A percentile compares a stretch with the other conserved stretches of the same genome.
phyloP scores from a whole-genome alignment of 2,113 vertebrate genomes.

The Lamprotornis superbus region DNA sequence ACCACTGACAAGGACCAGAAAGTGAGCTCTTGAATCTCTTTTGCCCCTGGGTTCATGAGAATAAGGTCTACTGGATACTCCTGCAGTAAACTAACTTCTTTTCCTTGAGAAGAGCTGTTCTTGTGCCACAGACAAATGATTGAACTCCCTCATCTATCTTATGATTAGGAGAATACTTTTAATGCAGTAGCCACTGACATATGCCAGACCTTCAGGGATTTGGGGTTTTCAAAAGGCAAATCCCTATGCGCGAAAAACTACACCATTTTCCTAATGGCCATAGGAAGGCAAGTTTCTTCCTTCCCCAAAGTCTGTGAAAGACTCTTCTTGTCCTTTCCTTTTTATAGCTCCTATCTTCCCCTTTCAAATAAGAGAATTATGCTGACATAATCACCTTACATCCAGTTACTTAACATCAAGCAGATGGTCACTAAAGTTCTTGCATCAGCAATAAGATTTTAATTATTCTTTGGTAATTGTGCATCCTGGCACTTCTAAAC shows the following conservation, averaged over 20 bases:
- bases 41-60: background rate
- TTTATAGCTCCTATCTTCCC: background rate
- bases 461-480: background rate
- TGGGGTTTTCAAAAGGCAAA: background rate
- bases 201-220: background rate
- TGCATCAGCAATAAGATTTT: background rate
- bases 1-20: background rate
- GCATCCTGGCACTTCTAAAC: background rate
- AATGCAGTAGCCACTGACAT: background rate
- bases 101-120: background rate
- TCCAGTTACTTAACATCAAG: background rate
- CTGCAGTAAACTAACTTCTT: background rate
- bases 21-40: background rate
- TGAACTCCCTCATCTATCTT: background rate
- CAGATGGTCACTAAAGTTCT: background rate
- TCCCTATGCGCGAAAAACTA: background rate
- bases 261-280: background rate
- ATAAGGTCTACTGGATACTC: background rate
- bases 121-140: background rate
- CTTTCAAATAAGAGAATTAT: background rate
- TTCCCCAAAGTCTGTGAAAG: background rate
- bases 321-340: background rate
- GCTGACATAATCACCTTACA: background rate
- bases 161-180: background rate
- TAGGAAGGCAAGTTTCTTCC: background rate